Percentiles rank a stretch among this genome's conserved stretches.
phyloP scores from a whole-genome alignment of 2,888 invertebrate genomes.

The Xestia ashworthii region DNA sequence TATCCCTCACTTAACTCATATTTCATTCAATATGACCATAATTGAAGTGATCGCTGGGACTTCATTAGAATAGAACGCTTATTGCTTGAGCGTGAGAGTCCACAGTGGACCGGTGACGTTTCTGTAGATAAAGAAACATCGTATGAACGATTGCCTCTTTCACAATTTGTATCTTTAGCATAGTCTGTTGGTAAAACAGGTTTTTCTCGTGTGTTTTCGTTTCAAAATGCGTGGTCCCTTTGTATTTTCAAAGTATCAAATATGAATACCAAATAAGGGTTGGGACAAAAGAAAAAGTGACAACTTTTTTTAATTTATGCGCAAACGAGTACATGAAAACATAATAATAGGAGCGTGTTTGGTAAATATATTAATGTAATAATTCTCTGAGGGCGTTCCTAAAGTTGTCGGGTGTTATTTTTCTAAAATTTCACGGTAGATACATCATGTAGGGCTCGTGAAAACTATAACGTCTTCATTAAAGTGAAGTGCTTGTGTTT shows the following conservation, averaged over 20 bases:
- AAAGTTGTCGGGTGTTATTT: conserved; percentile 82
- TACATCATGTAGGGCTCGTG: conserved; percentile 84
- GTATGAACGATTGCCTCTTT: conserved; percentile 89
- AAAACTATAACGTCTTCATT: conserved; percentile 88
- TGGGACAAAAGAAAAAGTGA: conserved; percentile 89
- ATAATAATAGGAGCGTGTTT: conserved; percentile 90
- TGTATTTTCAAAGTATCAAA: conserved; percentile 90
- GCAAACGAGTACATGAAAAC: conserved; percentile 89
- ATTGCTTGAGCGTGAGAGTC: conserved; percentile 78
- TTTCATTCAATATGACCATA: conserved; percentile 90
- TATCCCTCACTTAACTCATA: conserved; percentile 90
- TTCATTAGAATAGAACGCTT: conserved; percentile 82
- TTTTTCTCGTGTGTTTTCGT: conserved; percentile 88
- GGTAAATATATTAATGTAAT: conserved; percentile 90
- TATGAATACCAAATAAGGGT: conserved; percentile 91
- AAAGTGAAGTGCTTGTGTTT: conserved; percentile 63
- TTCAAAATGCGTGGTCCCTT: conserved; percentile 86
- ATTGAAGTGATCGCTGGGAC: conserved; percentile 84
- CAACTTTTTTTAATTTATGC: conserved; percentile 90
- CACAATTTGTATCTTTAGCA: conserved; percentile 90
- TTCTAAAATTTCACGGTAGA: conserved; percentile 89
- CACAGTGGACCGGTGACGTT: conserved; percentile 76
- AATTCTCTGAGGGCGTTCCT: conserved; percentile 85
- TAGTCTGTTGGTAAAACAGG: conserved; percentile 88
- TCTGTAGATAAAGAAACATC: conserved; percentile 79